Evolutionary conservation across 1,140 invertebrate genomes (phyloP), one percentile per base, ranked within the genome.

Genomic region (Copidosoma floridanum): DNA sequence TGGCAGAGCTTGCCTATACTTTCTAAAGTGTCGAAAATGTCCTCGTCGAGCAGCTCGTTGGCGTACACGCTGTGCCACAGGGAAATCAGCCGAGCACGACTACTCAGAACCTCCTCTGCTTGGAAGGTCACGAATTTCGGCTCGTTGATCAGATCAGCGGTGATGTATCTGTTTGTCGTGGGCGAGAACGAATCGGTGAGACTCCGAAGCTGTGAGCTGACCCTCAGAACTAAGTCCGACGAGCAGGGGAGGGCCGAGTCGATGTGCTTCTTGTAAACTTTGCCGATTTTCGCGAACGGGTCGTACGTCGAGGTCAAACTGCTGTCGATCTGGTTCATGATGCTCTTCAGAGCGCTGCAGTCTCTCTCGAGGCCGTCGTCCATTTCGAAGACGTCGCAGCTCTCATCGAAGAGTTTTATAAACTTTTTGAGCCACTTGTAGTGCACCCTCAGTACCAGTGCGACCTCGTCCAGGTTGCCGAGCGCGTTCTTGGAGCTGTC

Each of bases 391-490:
- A 52, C 12, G 7, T 70, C 20, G 2, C 37, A 50, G 29, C 35
- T 35, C 1, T 38, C 3, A 6, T 69, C 55, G 0, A 73, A 41
- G 4, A 54, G 65, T 2, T 58, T 48, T 0, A 81, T 4, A 21
- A 68, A 70, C 56, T 81, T 80, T 1, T 64, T 26, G 5, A 80
- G 32, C 79, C 79, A 80, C 27, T 72, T 77, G 26, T 76, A 81
- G 26, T 80, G 71, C 0, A 81, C 72, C 56, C 65, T 67, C 0
- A 81, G 23, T 14, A 73, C 57, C 8, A 71, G 59, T 43, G 63
- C 64, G 2, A 73, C 61, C 24, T 74, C 68, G 23, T 75, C 68
- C 0, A 71, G 12, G 50, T 79, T 72, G 5, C 52, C 40, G 50
- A 73, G 71, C 0, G 40, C 32, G 6, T 62, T 65, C 16, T 43